These are phyloP conservation scores for Taenioides sp. DNA, from an alignment of 2,797 vertebrate species.

Conservation along the genomic window DNA sequence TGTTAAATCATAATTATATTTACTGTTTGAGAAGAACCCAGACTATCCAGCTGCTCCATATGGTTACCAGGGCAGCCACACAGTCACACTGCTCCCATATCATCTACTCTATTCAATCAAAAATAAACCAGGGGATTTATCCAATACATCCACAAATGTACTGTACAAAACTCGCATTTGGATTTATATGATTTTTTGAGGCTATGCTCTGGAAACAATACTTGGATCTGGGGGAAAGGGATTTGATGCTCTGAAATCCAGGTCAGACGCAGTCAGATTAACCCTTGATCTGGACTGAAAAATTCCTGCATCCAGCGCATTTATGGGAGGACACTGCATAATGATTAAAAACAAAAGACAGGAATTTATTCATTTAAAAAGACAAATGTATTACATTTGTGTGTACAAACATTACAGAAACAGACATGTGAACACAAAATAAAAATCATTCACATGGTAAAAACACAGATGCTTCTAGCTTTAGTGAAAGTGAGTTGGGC, in stretches of 20 bases:
- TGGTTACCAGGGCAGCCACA: background rate
- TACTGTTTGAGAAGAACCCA: background rate
- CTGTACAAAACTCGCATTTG: slow-evolving; percentile 27
- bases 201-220: slow-evolving; percentile 44
- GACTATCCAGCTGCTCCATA: background rate
- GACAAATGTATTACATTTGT: slow-evolving; percentile 64
- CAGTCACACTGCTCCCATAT: background rate
- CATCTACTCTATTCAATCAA: background rate
- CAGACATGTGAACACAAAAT: slow-evolving; percentile 54
- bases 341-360: slow-evolving; percentile 18
- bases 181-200: slow-evolving; percentile 34
- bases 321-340: slow-evolving; percentile 10
- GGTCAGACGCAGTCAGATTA: slow-evolving; percentile 58
- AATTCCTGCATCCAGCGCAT: slow-evolving; percentile 30
- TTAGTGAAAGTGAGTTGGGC: slow-evolving; percentile 35
- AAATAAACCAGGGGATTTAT: slow-evolving; percentile 28
- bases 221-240: slow-evolving; percentile 34
- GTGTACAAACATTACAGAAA: slow-evolving; percentile 53
- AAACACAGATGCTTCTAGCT: slow-evolving; percentile 44
- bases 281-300: slow-evolving; percentile 35
- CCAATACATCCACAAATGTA: slow-evolving; percentile 30
- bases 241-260: slow-evolving; percentile 61
- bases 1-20: background rate
- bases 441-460: slow-evolving; percentile 48
- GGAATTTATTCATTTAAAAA: slow-evolving; percentile 49